These are phyloP conservation scores for Diacarnus erythraeanus DNA, from an alignment of 37 sponge, comb jelly and placozoan genomes.

Conservation along the genomic window DNA sequence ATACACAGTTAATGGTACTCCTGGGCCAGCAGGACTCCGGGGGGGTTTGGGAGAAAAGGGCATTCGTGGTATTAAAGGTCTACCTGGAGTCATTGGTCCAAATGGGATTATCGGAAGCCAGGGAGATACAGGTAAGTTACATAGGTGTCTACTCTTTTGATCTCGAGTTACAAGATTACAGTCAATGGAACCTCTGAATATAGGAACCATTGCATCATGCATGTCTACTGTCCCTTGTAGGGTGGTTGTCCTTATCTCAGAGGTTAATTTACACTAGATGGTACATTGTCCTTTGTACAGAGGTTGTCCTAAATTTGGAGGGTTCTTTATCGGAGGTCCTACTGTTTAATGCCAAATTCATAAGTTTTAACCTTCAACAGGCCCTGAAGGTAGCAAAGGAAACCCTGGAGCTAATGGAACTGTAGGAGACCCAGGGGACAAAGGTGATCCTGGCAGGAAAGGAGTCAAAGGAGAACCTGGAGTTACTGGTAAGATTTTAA, in stretches of 20 bases:
- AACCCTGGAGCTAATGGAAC: not conserved
- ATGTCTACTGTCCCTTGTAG: no score
- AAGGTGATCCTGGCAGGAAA: not conserved
- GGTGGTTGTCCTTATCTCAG: no score
- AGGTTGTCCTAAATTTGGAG: no score
- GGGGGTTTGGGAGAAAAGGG: not conserved
- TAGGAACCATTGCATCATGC: no score
- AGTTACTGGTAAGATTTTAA: not conserved
- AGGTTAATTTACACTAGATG: no score
- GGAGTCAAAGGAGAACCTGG: not conserved
- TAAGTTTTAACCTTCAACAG: not conserved
- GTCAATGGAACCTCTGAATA: no score
- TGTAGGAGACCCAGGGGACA: not conserved
- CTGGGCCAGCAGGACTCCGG: not conserved
- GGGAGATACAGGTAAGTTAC: not conserved
- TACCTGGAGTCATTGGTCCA: not conserved
- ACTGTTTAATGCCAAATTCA: no score
- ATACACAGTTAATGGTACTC: no score
- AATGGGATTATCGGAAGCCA: not conserved
- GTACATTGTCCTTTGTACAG: no score
- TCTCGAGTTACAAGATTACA: no score
- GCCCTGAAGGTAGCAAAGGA: not conserved
- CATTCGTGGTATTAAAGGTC: not conserved
- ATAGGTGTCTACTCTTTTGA: no score
- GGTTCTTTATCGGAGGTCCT: no score